These are phyloP conservation scores for Calephelis virginiensis DNA, from an alignment of 1,140 invertebrate species.

Conservation along the genomic window DNA sequence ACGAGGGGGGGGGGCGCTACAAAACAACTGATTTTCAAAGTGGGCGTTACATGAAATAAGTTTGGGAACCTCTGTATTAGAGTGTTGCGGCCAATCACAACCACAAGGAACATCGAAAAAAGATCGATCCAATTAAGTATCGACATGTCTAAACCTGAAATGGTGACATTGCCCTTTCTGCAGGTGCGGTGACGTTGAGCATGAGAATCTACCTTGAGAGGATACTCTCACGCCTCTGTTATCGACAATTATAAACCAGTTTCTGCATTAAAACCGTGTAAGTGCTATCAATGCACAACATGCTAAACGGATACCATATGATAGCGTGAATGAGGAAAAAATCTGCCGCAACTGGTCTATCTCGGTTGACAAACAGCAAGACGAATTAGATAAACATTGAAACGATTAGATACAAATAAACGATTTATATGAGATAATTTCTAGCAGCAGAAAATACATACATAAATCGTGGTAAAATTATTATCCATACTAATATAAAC, in stretches of 20 bases:
- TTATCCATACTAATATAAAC: too few relatives aligned
- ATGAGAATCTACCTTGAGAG: conserved; percentile 60
- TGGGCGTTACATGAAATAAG: too few relatives aligned
- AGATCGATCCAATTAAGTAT: conserved; percentile 17
- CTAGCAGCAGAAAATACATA: too few relatives aligned
- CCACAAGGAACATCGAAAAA: conserved; percentile 9
- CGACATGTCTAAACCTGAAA: conserved; percentile 60
- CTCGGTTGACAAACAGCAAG: neutral
- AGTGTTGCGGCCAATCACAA: neutral
- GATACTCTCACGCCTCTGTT: conserved; percentile 70
- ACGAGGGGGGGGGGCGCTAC: too few relatives aligned
- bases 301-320: conserved; percentile 35
- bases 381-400: conserved; percentile 9
- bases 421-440: too few relatives aligned
- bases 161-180: conserved; percentile 29
- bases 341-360: conserved; percentile 7
- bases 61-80: too few relatives aligned
- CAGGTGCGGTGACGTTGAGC: conserved; percentile 58
- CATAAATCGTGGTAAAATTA: too few relatives aligned
- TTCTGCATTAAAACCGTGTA: conserved; percentile 57
- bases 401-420: too few relatives aligned
- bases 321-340: conserved; percentile 23
- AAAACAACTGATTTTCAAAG: too few relatives aligned
- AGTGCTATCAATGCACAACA: conserved; percentile 58
- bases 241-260: conserved; percentile 63